Evolutionary conservation across 30 jellyfish, hydroid and myxozoan species (phyloP).

Genomic region (Hydractinia echinata): DNA sequence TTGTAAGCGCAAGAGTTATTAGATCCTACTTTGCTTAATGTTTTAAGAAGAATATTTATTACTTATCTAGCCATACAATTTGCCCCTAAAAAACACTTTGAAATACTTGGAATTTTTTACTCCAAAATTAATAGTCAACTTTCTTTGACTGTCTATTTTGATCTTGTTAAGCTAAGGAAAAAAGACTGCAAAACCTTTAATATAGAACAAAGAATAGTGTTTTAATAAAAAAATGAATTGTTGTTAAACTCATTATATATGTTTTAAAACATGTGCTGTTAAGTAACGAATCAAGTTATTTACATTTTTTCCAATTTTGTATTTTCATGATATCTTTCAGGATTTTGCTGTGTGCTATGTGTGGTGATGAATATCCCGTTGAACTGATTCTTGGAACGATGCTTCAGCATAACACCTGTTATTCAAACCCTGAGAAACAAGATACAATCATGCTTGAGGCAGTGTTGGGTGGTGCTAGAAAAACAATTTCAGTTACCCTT

Average conservation of each 20-base stretch:
- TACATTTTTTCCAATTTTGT: neutral
- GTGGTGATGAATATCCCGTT: constrained; percentile 98
- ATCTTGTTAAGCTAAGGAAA: too few species aligned
- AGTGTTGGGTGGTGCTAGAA: constrained; percentile 74
- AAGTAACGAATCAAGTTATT: neutral
- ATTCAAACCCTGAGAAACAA: constrained; percentile 77
- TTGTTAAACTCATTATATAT: neutral
- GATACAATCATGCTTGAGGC: constrained; percentile 94
- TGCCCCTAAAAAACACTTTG: too few species aligned
- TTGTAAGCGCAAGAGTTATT: too few species aligned
- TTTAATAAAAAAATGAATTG: neutral
- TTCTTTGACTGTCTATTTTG: too few species aligned
- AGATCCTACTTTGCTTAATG: too few species aligned
- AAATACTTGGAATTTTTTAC: too few species aligned
- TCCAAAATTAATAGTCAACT: too few species aligned
- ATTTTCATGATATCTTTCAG: constrained; percentile 39
- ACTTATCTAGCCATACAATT: too few species aligned
- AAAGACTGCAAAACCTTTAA: too few species aligned
- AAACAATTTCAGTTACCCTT: constrained; percentile 83
- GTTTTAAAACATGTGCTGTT: neutral
- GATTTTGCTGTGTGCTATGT: constrained; percentile 96
- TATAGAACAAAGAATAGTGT: too few species aligned
- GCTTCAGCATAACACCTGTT: constrained; percentile 83
- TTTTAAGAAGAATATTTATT: too few species aligned
- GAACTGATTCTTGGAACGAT: constrained; percentile 94